A percentile compares a stretch with the other conserved stretches of the same genome.
phyloP scores from a whole-genome alignment of 2,113 vertebrate species.

The Chitala chitala region DNA sequence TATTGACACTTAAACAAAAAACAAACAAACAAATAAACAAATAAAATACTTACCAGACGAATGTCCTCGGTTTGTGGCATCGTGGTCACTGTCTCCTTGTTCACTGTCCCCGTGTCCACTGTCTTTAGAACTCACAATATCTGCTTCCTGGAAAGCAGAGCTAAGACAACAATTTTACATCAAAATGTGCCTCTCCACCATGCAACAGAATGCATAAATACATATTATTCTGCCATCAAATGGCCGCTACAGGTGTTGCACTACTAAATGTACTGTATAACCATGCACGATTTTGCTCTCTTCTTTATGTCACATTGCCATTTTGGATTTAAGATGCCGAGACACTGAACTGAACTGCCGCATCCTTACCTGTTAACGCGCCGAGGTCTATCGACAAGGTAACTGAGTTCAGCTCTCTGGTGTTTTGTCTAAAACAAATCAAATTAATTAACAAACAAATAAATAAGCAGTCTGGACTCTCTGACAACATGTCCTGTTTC shows the following conservation, averaged over 20 bases:
- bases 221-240: slow-evolving; percentile 75
- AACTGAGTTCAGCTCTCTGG: slow-evolving; percentile 93
- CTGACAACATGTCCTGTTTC: neutral
- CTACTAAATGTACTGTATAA: neutral
- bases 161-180: slow-evolving; percentile 56
- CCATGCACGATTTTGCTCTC: neutral
- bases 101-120: slow-evolving; percentile 98
- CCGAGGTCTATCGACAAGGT: slow-evolving; percentile 93
- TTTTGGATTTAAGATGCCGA: too few species aligned
- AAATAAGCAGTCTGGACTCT: neutral
- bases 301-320: too few species aligned
- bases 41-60: slow-evolving; percentile 77
- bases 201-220: slow-evolving; percentile 41
- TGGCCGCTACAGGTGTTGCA: slow-evolving; percentile 64
- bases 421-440: slow-evolving; percentile 85
- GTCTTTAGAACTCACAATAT: slow-evolving; percentile 98
- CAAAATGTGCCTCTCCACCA: neutral
- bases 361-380: slow-evolving; percentile 90
- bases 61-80: slow-evolving; percentile 93
- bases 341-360: too few species aligned
- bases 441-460: neutral
- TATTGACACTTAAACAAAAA: slow-evolving; percentile 24
- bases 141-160: slow-evolving; percentile 96
- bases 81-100: slow-evolving; percentile 97
- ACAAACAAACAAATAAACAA: slow-evolving; percentile 4